Evolutionary conservation across 2,888 invertebrate species (phyloP).

Genomic region (Tetanocera ferruginea): DNA sequence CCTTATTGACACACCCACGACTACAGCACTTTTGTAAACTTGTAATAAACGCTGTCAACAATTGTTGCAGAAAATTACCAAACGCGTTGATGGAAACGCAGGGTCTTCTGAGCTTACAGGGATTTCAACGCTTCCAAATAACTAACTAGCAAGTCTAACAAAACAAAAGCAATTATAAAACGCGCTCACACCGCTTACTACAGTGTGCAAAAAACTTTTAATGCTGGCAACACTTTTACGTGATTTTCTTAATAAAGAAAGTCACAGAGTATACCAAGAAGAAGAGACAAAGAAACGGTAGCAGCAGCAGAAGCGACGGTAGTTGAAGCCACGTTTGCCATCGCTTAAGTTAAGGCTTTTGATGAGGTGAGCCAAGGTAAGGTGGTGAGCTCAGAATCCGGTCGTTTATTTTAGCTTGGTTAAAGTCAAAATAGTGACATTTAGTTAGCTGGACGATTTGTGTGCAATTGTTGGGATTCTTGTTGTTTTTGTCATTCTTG

Average conservation of each 20-base stretch:
- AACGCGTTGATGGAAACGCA: neutral
- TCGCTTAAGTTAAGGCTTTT: neutral
- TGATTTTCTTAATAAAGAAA: slow-evolving; percentile 14
- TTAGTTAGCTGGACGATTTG: slow-evolving; percentile 27
- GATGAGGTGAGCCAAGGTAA: neutral
- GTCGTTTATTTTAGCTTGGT: slow-evolving; percentile 8
- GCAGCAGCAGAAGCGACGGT: neutral
- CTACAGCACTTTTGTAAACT: too few relatives aligned
- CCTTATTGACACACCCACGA: too few relatives aligned
- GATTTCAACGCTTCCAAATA: too few relatives aligned
- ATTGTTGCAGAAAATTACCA: neutral
- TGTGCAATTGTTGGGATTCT: neutral
- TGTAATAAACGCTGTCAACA: neutral
- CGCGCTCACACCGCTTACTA: neutral
- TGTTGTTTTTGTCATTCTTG: neutral
- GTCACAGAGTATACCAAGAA: neutral
- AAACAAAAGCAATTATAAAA: slow-evolving; percentile 33
- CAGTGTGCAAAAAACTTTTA: neutral
- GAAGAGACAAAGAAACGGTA: neutral
- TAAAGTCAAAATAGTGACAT: slow-evolving; percentile 27
- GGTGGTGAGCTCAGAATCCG: neutral
- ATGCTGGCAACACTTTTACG: slow-evolving; percentile 13
- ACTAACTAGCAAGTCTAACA: neutral
- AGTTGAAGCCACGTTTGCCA: neutral
- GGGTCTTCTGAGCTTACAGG: too few relatives aligned